phyloP scores from a whole-genome alignment of 2,797 vertebrate species.

The Dallia pectoralis region DNA sequence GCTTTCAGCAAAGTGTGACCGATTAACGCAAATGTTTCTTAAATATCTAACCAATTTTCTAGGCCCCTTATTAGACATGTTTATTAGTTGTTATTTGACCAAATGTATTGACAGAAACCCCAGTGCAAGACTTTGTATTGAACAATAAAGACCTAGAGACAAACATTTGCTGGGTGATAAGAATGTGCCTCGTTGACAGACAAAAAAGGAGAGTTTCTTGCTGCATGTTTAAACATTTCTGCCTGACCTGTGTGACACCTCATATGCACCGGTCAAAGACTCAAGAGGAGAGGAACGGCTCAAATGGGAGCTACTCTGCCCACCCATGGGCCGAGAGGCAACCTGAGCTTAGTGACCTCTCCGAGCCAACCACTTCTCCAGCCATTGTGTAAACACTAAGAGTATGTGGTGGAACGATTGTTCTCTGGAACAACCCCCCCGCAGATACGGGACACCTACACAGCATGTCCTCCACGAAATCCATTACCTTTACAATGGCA shows the following conservation, averaged over 20 bases:
- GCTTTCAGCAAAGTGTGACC: too few relatives aligned
- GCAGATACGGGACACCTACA: slow-evolving; percentile 28
- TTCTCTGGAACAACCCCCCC: slow-evolving; percentile 12
- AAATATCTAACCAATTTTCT: too few relatives aligned
- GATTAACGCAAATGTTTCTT: too few relatives aligned
- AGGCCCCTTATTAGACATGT: too few relatives aligned
- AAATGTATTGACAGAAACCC: too few relatives aligned
- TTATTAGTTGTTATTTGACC: too few relatives aligned
- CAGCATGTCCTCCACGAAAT: slow-evolving; percentile 25
- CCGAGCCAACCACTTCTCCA: slow-evolving; percentile 15
- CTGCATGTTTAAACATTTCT: slow-evolving; percentile 51
- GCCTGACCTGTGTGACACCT: slow-evolving; percentile 41
- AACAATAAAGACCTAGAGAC: too few relatives aligned
- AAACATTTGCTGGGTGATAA: too few relatives aligned
- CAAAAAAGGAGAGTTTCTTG: too few relatives aligned
- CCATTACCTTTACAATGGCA: slow-evolving; percentile 27
- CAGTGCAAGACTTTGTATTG: too few relatives aligned
- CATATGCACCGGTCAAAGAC: slow-evolving; percentile 44
- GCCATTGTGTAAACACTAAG: slow-evolving; percentile 28
- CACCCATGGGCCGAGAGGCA: slow-evolving; percentile 23
- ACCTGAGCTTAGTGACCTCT: slow-evolving; percentile 7
- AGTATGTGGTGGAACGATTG: not conserved
- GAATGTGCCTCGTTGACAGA: too few relatives aligned
- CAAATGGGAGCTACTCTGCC: slow-evolving; percentile 9
- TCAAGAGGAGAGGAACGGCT: slow-evolving; percentile 12